Evolutionary conservation across 2,888 invertebrate genomes (phyloP), one percentile per base, ranked within the genome.

Genomic region (Eristalinus sepulchralis): DNA sequence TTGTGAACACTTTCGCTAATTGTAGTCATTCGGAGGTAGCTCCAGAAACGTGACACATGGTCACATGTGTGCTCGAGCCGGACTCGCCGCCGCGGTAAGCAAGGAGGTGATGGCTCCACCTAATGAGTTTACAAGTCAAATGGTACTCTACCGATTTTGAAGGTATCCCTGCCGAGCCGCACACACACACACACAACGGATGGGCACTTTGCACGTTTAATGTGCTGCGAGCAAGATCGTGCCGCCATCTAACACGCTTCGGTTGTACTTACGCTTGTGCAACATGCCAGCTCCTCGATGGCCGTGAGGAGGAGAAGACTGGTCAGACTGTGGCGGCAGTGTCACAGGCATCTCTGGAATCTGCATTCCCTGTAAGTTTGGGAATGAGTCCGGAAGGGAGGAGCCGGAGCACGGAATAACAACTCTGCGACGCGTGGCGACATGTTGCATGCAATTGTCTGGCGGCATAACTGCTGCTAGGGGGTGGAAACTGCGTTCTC

Each of bases 51-150:
- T 86, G 86, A 86, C 86, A 86, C 83, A 83, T 83, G 78, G 78
- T 75, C 83, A 83, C 78, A 86, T 78, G 79, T 75, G 75, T 73
- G 24, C 39, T 63, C 60, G 59, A 60, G 73, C 77, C 71, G 70
- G 78, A 63, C 62, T 13, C 24, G 33, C 47, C 24, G 36, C 17
- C 59, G 76, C 47, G 77, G 66, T 71, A 57, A 39, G 68, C 57
- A 47, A 67, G 47, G 80, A 81, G 53, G 76, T 68, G 82, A 70
- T 78, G 77, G 83, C 78, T 86, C 83, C 77, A 63, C 85, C 77
- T 86, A 86, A 86, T 86, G 86, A 86, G 86, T 86, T 79, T 83
- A 86, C 86, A 79, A 86, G 86, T 86, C 83, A 83, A 86, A 83
- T 63, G 66, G 75, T 78, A 75, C 63, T 67, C 75, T 83, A 83